A percentile compares a stretch with the other conserved stretches of the same genome.
These are phyloP conservation scores for Bradypodion ventrale DNA, from an alignment of 2,797 vertebrate genomes.

Conservation along the genomic window DNA sequence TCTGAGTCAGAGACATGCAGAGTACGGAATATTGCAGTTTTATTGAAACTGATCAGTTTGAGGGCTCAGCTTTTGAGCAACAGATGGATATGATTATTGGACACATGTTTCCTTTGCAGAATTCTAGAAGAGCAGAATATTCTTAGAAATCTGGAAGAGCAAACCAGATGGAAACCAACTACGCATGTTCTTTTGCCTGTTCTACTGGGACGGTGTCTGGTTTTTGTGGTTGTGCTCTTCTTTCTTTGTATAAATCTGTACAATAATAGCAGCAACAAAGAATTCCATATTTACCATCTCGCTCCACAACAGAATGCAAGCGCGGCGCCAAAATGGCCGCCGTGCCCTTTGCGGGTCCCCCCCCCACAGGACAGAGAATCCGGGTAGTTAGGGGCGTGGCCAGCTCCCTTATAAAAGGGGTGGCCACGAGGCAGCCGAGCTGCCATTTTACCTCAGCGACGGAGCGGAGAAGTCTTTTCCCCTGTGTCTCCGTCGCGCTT, in stretches of 20 bases:
- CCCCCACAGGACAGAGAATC: no score
- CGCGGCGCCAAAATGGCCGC: no score
- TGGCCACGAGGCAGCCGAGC: no score
- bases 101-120: no score
- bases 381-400: no score
- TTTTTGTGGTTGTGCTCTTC: background rate
- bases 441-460: no score
- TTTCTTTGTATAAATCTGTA: background rate
- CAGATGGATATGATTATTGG: background rate
- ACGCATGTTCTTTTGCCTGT: background rate
- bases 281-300: background rate
- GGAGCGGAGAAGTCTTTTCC: no score
- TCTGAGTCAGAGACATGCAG: background rate
- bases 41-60: background rate
- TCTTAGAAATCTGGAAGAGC: background rate
- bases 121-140: no score
- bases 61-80: background rate
- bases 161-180: no score
- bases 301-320: background rate
- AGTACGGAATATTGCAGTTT: background rate
- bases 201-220: background rate
- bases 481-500: no score
- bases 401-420: no score
- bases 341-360: no score
- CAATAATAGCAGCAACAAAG: background rate